Percentiles rank a stretch among this genome's conserved stretches.
Conservation (phyloP, 2,888 invertebrate genomes). For the Chironomus tentans region DNA sequence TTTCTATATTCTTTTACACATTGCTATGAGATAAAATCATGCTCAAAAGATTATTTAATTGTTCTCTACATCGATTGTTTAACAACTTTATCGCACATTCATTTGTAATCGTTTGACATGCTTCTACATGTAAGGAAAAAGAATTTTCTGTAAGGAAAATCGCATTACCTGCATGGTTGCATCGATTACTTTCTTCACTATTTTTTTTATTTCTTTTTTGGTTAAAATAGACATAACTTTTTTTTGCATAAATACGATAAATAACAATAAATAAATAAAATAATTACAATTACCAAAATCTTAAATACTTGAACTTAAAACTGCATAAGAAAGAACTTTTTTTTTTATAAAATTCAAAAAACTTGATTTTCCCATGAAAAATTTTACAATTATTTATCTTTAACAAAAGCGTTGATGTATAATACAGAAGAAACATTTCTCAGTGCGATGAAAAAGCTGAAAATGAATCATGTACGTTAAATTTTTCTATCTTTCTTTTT, state of each 20-base stretch:
- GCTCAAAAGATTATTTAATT: neutral
- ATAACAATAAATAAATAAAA: too few species aligned
- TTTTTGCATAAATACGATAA: too few species aligned
- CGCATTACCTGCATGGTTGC: too few species aligned
- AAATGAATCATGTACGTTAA: neutral
- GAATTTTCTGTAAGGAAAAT: too few species aligned
- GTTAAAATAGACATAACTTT: neutral
- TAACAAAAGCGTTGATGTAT: neutral
- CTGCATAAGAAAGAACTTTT: too few species aligned
- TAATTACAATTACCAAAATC: too few species aligned
- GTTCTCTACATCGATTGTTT: conserved; percentile 15
- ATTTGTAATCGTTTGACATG: conserved; percentile 20
- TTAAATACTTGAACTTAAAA: too few species aligned
- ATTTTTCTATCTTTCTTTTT: neutral
- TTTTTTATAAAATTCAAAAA: too few species aligned
- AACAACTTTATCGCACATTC: conserved; percentile 24
- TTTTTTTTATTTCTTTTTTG: too few species aligned
- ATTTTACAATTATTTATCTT: neutral
- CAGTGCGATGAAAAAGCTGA: neutral
- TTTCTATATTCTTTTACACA: too few species aligned
- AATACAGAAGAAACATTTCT: neutral
- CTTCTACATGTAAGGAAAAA: neutral
- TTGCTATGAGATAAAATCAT: neutral
- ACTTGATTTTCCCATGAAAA: too few species aligned
- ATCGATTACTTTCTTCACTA: too few species aligned